phyloP scores from a whole-genome alignment of 2,888 invertebrate species.

The Scaptomyza cyrtandrae region DNA sequence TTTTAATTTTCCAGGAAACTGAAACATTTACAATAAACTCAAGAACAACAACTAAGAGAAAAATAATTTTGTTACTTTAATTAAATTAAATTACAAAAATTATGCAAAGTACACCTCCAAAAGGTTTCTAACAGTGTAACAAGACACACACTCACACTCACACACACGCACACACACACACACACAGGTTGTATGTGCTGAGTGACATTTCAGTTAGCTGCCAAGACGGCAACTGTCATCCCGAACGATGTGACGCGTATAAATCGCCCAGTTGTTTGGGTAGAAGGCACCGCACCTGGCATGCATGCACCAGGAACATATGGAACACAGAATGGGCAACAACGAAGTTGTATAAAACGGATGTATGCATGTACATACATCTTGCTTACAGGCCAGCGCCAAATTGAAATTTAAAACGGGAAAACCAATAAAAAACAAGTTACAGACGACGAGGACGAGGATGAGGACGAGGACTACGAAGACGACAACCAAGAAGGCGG shows the following conservation, averaged over 20 bases:
- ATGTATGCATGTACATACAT: slow-evolving; percentile 61
- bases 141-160: not conserved
- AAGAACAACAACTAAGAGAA: no score
- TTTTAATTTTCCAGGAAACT: no score
- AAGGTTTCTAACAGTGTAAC: not conserved
- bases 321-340: slow-evolving; percentile 38
- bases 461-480: slow-evolving; percentile 5
- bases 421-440: slow-evolving; percentile 81
- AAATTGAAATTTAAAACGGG: slow-evolving; percentile 82
- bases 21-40: not conserved
- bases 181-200: slow-evolving; percentile 36
- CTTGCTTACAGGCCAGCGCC: slow-evolving; percentile 74
- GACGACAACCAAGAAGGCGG: slow-evolving; percentile 40
- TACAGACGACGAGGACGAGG: slow-evolving; percentile 45
- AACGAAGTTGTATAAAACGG: slow-evolving; percentile 13
- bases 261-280: slow-evolving; percentile 65
- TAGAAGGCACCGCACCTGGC: slow-evolving; percentile 57
- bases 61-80: no score
- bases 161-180: not conserved
- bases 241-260: slow-evolving; percentile 72
- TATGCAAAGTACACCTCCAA: no score
- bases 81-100: no score
- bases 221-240: slow-evolving; percentile 62
- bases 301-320: slow-evolving; percentile 43
- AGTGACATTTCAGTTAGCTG: slow-evolving; percentile 81